Base-by-base conservation (phyloP, 2,113 vertebrate species). In the Pholis gunnellus region DNA sequence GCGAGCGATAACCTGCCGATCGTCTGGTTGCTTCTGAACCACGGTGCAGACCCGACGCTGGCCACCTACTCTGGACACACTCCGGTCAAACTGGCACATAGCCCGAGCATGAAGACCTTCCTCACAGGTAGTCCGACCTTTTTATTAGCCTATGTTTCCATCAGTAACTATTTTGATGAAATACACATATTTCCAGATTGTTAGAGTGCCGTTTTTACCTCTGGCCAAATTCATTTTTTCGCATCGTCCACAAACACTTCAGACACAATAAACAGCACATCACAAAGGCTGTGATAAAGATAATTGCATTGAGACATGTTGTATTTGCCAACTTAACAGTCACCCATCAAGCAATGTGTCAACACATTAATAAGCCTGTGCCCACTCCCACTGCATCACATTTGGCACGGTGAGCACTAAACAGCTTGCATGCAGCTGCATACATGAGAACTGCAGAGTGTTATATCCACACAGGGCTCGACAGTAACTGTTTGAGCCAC, bases 31-130 rank as follows among this genome's bases (percentile, higher is more conserved):
- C 95, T 99, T 61, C 96, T 99, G 65, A 98, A 97, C 82, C 98
- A 99, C 60, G 98, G 98, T 1, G 98, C 98, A 0, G 98, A 99
- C 88, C 98, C 98, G 5, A 99, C 97, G 0, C 95, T 99, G 88
- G 98, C 98, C 60, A 99, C 98, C 3, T 99, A 99, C 91, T 99
- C 98, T 0, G 98, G 98, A 54, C 98, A 99, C 95, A 99, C 98
- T 0, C 96, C 97, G 2, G 95, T 98, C 94, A 99, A 98, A 84
- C 82, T 99, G 83, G 98, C 98, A 85, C 97, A 97, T 81, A 99
- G 98, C 1, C 93, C 95, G 0, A 95, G 87, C 90, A 99, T 99
- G 98, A 99, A 97, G 93, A 94, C 87, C 74, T 99, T 99, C 91
- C 96, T 99, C 78, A 96, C 93, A 7, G 97, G 98, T 99, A 94